Base-by-base conservation (phyloP, 2,797 vertebrate genomes). In the Macrochelys suwanniensis region DNA sequence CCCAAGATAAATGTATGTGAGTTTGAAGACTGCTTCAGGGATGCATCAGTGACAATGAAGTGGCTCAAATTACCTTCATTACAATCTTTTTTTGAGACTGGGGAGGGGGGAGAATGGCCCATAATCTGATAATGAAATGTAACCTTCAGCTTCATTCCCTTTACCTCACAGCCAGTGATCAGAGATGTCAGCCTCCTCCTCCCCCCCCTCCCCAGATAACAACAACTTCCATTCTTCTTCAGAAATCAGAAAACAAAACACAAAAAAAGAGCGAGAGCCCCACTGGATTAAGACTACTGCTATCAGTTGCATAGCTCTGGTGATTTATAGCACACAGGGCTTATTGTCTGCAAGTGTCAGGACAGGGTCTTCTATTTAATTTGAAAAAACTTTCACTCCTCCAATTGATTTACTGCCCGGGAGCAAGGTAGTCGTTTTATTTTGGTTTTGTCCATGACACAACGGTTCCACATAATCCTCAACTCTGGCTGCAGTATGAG, bases 241-340 rank as follows among this genome's bases (percentile, higher is more conserved):
- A 5, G 26, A 79, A 51, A 61, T 80, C 61, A 61, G 65, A 31
- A 71, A 11, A 71, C 19, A 71, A 42, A 71, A 11, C 42, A 28
- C 3, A 28, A 16, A 26, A 7, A 77, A 9, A 84, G 42, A 56
- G 28, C 37, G 49, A 89, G 84, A 47, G 95, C 82, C 59, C 77
- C 78, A 42, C 94, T 88, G 92, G 71, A 57, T 97, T 88, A 93
- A 91, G 68, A 37, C 82, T 76, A 74, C 86, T 86, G 87, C 93
- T 90, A 85, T 94, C 80, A 82, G 81, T 92, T 96, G 91, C 61
- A 83, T 91, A 93, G 85, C 71, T 56, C 61, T 33, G 61, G 78
- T 96, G 97, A 97, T 93, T 97, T 95, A 96, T 12, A 93, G 89
- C 83, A 94, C 82, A 83, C 81, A 85, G 65, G 87, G 26, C 90